These are phyloP conservation scores for Lepidocyrtinus sp. DNA, from an alignment of 2,888 invertebrate genomes.

Conservation along the genomic window DNA sequence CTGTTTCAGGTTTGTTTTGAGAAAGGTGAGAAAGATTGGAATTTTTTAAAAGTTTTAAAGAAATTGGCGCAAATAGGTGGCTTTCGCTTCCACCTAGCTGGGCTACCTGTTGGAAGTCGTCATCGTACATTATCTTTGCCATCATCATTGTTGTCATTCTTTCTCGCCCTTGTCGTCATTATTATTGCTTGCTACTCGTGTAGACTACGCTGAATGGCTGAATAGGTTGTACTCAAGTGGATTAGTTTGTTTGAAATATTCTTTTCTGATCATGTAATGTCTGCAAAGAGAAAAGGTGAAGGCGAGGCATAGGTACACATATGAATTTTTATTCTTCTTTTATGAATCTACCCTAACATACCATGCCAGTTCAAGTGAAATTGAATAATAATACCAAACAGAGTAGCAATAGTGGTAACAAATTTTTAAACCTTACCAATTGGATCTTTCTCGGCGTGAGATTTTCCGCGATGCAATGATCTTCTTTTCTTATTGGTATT, in stretches of 20 bases:
- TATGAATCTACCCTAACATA: too few relatives aligned
- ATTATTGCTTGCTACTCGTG: not conserved
- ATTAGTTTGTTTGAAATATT: too few relatives aligned
- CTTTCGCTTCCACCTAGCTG: not conserved
- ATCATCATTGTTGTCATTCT: not conserved
- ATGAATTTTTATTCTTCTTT: not conserved
- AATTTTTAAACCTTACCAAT: not conserved
- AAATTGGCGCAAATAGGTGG: not conserved
- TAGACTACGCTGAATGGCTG: not conserved
- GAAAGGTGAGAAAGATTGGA: not conserved
- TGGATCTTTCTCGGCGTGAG: not conserved
- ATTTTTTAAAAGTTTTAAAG: not conserved
- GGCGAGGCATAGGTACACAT: not conserved
- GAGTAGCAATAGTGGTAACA: not conserved
- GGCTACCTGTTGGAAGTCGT: conserved; percentile 27
- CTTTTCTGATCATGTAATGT: not conserved
- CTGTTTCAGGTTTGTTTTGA: not conserved
- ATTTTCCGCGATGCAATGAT: not conserved
- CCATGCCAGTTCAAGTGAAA: not conserved
- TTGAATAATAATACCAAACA: not conserved
- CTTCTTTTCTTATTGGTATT: not conserved
- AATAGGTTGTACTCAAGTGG: not conserved
- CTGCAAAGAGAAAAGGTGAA: not conserved
- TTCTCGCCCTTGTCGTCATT: not conserved
- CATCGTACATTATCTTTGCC: conserved; percentile 18